Evolutionary conservation across 1,140 invertebrate species (phyloP).

Genomic region (Colletes gigas): DNA sequence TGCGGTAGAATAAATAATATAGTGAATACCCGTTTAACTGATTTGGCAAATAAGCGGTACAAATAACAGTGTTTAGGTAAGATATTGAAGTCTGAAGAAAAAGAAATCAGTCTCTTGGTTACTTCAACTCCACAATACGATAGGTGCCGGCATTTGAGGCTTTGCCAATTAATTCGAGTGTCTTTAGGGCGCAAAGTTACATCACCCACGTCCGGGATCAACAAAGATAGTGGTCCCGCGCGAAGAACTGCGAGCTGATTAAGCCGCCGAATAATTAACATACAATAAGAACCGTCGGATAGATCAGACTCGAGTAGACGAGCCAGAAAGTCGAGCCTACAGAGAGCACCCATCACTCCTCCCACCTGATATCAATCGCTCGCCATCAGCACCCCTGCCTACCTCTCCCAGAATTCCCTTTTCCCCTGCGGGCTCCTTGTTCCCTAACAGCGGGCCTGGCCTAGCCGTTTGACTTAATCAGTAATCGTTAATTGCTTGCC

Average conservation of each 20-base stretch:
- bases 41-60: no score
- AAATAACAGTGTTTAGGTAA: no score
- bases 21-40: no score
- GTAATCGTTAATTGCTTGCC: constrained; percentile 80
- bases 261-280: constrained; percentile 75
- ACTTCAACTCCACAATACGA: background rate
- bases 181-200: constrained; percentile 50
- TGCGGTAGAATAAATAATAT: no score
- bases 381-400: constrained; percentile 67
- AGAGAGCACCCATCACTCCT: constrained; percentile 74
- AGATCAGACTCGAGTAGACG: constrained; percentile 68
- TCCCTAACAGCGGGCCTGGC: constrained; percentile 49
- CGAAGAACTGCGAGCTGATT: constrained; percentile 60
- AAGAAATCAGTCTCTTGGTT: background rate
- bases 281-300: constrained; percentile 77
- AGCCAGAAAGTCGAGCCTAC: constrained; percentile 71
- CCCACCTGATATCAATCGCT: constrained; percentile 77
- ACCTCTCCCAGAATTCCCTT: constrained; percentile 39
- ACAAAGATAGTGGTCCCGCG: constrained; percentile 56
- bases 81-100: background rate
- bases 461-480: constrained; percentile 80
- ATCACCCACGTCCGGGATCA: constrained; percentile 60
- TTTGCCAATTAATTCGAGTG: constrained; percentile 59
- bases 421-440: constrained; percentile 13
- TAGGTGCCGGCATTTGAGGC: background rate